Base-by-base conservation (phyloP, 2,113 vertebrate genomes). In the Menidia beryllina region DNA sequence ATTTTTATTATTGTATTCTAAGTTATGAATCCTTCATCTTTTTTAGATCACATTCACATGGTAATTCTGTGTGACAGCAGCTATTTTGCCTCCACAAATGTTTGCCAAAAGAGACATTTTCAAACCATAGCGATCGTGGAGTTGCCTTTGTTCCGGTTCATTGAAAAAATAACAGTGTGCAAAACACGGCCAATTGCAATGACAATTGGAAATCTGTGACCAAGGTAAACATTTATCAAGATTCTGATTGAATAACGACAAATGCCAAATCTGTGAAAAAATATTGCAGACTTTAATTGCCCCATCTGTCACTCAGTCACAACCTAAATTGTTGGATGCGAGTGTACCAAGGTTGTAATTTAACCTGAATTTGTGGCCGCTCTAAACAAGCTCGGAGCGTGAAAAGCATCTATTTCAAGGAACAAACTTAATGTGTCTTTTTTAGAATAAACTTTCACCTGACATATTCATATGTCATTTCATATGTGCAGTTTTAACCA, bases 231-330 rank as follows among this genome's bases (percentile, higher is more conserved):
- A 47, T 36, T 61, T 57, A 30, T 41, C 50, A 61, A 57, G 25
- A 11, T 19, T 13, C 34, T 58, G 47, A 34, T 38, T 66, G 34
- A 54, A 58, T 15, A 53, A 9, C 19, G 25, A 49, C 24, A 64
- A 36, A 67, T 41, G n/a, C 52, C 36, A 65, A 78, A 53, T 34
- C 20, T 43, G 19, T 34, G 41, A 34, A 38, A 64, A 63, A 73
- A 67, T 12, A 19, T 30, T 36, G 63, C 15, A 38, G 9, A 39
- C 55, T 48, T 69, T 61, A 72, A 77, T 82, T 82, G 60, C 19
- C 10, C n/a, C 25, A 30, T 55, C 69, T 69, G 65, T 75, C 75
- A 79, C 17, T 20, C 38, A 24, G 7, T 48, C 30, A 48, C 43
- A 67, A 34, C 21, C 47, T 48, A 77, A 66, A 65, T 61, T 75